phyloP scores from a whole-genome alignment of 2,888 invertebrate species.

The Xestia c-nigrum region DNA sequence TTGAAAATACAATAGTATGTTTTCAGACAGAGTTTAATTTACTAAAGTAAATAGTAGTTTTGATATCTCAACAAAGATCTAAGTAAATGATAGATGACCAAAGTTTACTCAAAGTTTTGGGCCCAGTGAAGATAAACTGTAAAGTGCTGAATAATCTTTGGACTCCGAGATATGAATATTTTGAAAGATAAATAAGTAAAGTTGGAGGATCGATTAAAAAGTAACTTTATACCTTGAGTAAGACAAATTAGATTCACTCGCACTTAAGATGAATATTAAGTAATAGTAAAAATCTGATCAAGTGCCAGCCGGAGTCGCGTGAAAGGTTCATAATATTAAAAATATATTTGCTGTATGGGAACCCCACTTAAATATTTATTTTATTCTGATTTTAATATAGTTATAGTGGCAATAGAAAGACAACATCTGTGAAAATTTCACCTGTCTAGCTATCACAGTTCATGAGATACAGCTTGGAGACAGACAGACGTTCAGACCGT shows the following conservation, averaged over 20 bases:
- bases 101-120: constrained; percentile 31
- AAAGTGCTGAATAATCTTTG: constrained; percentile 30
- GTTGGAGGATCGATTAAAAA: background rate
- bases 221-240: background rate
- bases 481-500: too few relatives aligned
- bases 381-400: too few relatives aligned
- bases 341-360: too few relatives aligned
- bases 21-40: constrained; percentile 6
- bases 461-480: too few relatives aligned
- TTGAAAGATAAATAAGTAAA: constrained; percentile 2
- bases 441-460: too few relatives aligned
- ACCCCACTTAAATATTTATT: too few relatives aligned
- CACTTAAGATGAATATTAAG: background rate
- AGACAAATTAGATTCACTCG: background rate
- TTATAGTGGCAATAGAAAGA: too few relatives aligned
- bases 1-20: background rate
- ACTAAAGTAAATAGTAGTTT: constrained; percentile 5
- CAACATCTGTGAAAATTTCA: too few relatives aligned
- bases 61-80: background rate
- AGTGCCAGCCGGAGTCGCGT: too few relatives aligned
- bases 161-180: constrained; percentile 33
- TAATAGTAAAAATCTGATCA: too few relatives aligned
- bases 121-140: background rate
- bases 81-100: constrained; percentile 21
- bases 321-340: too few relatives aligned